Evolutionary conservation across 1,140 invertebrate genomes (phyloP).

Genomic region (Anastrepha obliqua): DNA sequence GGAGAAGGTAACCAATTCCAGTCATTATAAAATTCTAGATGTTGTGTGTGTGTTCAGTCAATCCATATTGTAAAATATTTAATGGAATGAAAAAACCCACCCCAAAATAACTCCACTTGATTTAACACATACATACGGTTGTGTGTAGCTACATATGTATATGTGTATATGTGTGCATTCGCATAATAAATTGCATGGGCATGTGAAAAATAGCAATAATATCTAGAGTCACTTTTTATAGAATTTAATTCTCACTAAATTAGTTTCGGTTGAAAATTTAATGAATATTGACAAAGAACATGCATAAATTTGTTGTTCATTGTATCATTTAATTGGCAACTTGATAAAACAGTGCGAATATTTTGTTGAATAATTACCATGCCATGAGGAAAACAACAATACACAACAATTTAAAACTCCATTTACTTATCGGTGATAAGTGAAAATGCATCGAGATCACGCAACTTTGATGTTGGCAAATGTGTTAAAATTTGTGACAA

Average conservation of each 20-base stretch:
- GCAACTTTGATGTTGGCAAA: neutral
- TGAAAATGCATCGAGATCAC: conserved; percentile 6
- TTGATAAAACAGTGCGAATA: neutral
- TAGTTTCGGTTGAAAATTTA: conserved; percentile 1
- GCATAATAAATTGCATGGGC: neutral
- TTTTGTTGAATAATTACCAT: neutral
- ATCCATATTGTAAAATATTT: neutral
- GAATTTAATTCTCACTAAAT: neutral
- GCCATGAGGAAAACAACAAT: neutral
- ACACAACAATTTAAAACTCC: neutral
- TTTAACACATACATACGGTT: neutral
- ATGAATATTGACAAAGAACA: neutral
- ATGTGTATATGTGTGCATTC: neutral
- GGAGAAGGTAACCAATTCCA: conserved; percentile 26
- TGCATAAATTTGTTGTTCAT: neutral
- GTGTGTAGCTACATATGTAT: neutral
- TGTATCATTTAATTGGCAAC: conserved; percentile 5
- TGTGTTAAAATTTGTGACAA: no score
- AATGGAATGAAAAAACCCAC: neutral
- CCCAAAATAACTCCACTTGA: neutral
- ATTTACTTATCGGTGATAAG: neutral
- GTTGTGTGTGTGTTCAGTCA: neutral
- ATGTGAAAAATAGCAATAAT: neutral
- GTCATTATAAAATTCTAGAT: conserved; percentile 4
- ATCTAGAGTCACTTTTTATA: neutral